Conservation (phyloP, 2,888 invertebrate species). For the Hartigia nigra region DNA sequence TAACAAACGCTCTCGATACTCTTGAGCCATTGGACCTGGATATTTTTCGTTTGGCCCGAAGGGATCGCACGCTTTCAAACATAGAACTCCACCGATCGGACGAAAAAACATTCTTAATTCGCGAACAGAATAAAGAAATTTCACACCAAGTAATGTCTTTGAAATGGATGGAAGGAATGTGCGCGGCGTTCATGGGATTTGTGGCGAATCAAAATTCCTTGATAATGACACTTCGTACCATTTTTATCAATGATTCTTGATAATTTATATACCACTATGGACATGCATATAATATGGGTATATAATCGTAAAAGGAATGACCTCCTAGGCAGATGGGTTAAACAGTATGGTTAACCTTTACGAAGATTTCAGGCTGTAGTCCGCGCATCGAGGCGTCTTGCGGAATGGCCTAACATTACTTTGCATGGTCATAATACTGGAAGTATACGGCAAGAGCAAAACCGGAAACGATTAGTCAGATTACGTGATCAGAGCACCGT, state of each 20-base stretch:
- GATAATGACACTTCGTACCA: neutral
- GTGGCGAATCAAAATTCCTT: neutral
- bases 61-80: neutral
- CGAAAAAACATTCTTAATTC: neutral
- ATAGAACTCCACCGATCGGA: neutral
- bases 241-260: neutral
- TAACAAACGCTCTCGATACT: constrained; percentile 18
- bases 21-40: neutral
- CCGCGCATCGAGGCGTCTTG: constrained; percentile 15
- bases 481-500: constrained; percentile 58
- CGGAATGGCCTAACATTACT: constrained; percentile 19
- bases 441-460: constrained; percentile 37
- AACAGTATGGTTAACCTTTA: constrained; percentile 40
- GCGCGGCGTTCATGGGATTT: neutral
- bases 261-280: neutral
- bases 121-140: neutral
- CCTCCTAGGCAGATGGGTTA: constrained; percentile 28
- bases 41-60: neutral
- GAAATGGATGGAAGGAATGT: neutral
- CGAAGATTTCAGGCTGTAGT: constrained; percentile 28
- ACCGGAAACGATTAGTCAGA: constrained; percentile 62
- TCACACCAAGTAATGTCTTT: neutral
- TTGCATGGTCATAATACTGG: constrained; percentile 47
- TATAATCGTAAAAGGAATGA: neutral
- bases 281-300: neutral